Conservation (phyloP, 2,888 invertebrate species). For the Julus scandinavius region DNA sequence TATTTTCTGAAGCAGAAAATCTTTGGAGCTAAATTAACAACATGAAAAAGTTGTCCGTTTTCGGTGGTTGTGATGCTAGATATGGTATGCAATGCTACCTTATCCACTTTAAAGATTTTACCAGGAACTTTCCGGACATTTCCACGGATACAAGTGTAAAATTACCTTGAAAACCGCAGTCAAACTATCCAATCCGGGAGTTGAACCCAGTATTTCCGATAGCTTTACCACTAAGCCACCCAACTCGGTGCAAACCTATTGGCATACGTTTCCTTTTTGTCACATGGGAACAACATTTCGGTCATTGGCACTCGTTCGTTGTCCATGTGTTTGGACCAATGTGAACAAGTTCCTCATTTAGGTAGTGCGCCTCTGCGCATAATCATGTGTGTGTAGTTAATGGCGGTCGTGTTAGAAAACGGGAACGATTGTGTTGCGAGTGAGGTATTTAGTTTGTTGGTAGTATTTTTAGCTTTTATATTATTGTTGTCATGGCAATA, state of each 20-base stretch:
- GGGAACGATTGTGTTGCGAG: slow-evolving; percentile 36
- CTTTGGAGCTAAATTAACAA: too few relatives aligned
- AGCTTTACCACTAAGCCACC: too few relatives aligned
- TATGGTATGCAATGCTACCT: too few relatives aligned
- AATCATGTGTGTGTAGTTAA: background rate
- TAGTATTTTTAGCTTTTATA: slow-evolving; percentile 50
- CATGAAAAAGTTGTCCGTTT: too few relatives aligned
- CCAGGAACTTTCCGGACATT: too few relatives aligned
- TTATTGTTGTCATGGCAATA: slow-evolving; percentile 40
- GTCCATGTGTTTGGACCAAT: background rate
- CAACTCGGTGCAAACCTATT: background rate
- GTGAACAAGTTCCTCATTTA: background rate
- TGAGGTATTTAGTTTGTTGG: slow-evolving; percentile 46
- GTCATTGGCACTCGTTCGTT: slow-evolving; percentile 13
- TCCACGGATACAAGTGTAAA: too few relatives aligned
- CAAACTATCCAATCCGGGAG: too few relatives aligned
- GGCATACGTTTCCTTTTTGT: background rate
- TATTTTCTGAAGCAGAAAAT: too few relatives aligned
- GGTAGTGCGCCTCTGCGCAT: background rate
- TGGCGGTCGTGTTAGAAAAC: slow-evolving; percentile 31
- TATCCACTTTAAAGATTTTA: too few relatives aligned
- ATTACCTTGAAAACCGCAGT: too few relatives aligned
- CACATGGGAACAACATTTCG: background rate
- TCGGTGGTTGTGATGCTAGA: too few relatives aligned
- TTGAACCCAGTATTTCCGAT: too few relatives aligned